Base-by-base conservation (phyloP, 1,140 invertebrate species). In the Homalodisca vitripennis region DNA sequence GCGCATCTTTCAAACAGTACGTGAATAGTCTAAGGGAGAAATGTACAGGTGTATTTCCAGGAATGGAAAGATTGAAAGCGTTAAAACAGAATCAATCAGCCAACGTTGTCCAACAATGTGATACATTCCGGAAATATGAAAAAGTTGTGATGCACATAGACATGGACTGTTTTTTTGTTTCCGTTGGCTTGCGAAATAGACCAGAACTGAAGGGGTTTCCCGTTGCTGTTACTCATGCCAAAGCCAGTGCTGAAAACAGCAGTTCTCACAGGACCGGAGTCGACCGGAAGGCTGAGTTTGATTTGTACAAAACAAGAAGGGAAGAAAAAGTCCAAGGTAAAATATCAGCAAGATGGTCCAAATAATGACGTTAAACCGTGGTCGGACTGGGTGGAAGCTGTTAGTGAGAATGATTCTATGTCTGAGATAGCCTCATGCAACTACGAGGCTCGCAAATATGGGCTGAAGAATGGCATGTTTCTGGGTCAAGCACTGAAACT, bases 111-210 rank as follows among this genome's bases (percentile, higher is more conserved):
- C n/a, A n/a, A n/a, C n/a, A n/a, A n/a, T n/a, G n/a, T n/a, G 55
- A 3, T 30, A 66, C 70, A n/a, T 30, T 2, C 0, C 14, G 34
- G 24, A 63, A 29, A 31, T 31, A 73, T 31, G 68, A 70, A 81
- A 69, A 79, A 75, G 78, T 88, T 10, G 86, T 98, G 14, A 97
- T 98, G 92, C 97, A 98, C 77, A 92, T 99, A 72, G 97, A 99
- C 77, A 97, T 99, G 94, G 97, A 99, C 79, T 98, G 96, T 75
- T 99, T 99, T 77, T 99, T 99, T 84, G 97, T 98, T 0, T 98
- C 97, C 17, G 97, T 98, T 51, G 95, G 93, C 2, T 79, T 98
- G 20, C 80, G 91, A 47, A 89, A 89, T 46, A 84, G 87, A 73
- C 95, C 96, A 20, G 89, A 98, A 65, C 80, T 98, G 24, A 84